These are phyloP conservation scores for Syritta pipiens DNA, from an alignment of 2,888 invertebrate species.

Conservation along the genomic window DNA sequence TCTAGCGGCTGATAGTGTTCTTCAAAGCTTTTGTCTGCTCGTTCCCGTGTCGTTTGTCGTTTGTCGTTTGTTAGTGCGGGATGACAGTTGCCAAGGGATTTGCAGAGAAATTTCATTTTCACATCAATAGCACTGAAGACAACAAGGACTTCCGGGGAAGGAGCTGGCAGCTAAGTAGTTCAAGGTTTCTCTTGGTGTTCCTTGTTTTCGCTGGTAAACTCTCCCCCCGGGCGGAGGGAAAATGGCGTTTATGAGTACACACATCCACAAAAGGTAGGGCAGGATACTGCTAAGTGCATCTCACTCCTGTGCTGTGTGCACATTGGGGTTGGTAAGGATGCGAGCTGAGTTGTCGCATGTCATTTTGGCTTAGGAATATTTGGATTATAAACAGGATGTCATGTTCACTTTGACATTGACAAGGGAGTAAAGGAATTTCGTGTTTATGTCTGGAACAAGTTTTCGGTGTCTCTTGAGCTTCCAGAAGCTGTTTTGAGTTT, in stretches of 20 bases:
- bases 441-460: not conserved
- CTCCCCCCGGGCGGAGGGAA: not conserved
- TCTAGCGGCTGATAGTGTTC: constrained; percentile 35
- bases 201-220: constrained; percentile 1
- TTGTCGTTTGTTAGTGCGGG: not conserved
- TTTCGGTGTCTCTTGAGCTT: not conserved
- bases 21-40: constrained; percentile 16
- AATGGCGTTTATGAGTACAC: constrained; percentile 7
- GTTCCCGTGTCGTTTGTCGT: not conserved
- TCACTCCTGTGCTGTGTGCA: not conserved
- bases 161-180: constrained; percentile 52
- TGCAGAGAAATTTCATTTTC: constrained; percentile 25
- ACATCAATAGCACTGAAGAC: constrained; percentile 17
- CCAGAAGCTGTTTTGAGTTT: too few relatives aligned
- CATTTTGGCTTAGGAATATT: too few relatives aligned
- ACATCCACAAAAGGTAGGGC: not conserved
- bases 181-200: constrained; percentile 48
- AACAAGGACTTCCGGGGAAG: constrained; percentile 50
- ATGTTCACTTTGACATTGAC: not conserved
- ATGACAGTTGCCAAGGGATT: constrained; percentile 28
- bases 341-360: too few relatives aligned
- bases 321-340: too few relatives aligned
- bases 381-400: too few relatives aligned
- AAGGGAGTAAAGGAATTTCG: too few relatives aligned
- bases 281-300: not conserved